Base-by-base conservation (phyloP, 2,113 vertebrate species). In the Erinaceus europaeus region DNA sequence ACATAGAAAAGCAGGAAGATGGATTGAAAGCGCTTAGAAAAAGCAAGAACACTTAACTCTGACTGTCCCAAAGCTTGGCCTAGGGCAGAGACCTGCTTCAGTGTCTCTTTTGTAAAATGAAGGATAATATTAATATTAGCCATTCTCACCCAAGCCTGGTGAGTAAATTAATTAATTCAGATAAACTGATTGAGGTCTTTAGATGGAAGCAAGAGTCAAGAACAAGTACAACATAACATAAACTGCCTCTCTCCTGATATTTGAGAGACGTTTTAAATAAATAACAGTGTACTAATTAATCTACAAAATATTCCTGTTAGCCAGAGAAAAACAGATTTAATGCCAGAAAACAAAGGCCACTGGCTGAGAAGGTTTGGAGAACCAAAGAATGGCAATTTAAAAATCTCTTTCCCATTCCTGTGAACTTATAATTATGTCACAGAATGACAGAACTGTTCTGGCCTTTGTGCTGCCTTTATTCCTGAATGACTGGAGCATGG, bases 111-210 rank as follows among this genome's bases (percentile, higher is more conserved):
- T 65, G 5, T 34, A 81, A 84, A 53, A 48, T 62, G 15, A 73
- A 82, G 12, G 50, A 52, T 38, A 71, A 40, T 78, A 44, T 69
- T 84, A 53, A 59, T 62, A 82, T 21, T 57, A 67, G 48, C 9
- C 57, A 53, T 46, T 69, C 52, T 81, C 71, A 84, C n/a, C 27
- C 14, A 84, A 78, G 65, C 44, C 67, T 27, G 17, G 23, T 77
- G 78, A 84, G 17, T 14, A 77, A 87, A 87, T 95, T 77, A 87
- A 87, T 87, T 68, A 69, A 77, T 65, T 69, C 3, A 32, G 89
- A 32, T 87, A 71, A 84, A 84, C 80, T 67, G 50, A 62, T 46
- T 55, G 29, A 81, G 32, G 57, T 50, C 44, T 81, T 86, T 34
- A 72, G n/a, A 73, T 46, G 61, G 59, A 7, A 85, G 88, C 52